These are phyloP conservation scores for Thomomys bottae DNA, from an alignment of 2,113 vertebrate species.

Conservation along the genomic window DNA sequence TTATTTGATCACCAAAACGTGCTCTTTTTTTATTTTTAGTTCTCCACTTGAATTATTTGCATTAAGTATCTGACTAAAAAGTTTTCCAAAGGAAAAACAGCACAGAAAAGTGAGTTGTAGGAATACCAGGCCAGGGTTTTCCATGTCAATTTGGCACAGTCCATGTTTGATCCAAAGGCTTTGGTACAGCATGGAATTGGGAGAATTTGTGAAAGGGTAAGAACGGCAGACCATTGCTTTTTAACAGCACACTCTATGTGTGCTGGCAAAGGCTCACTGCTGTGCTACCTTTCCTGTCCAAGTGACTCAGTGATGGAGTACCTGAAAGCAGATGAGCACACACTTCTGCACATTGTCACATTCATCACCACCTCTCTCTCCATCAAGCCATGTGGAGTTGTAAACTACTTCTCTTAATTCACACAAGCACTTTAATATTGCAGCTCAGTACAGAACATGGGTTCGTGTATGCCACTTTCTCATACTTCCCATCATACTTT, in stretches of 20 bases:
- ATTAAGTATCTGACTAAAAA: not conserved
- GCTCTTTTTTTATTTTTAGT: not conserved
- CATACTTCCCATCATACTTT: not conserved
- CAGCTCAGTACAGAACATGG: not conserved
- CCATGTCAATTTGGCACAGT: not conserved
- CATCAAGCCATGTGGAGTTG: too few relatives aligned
- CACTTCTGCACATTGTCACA: rapidly evolving
- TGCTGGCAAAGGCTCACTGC: not conserved
- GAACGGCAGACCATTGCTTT: too few relatives aligned
- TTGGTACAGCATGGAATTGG: not conserved
- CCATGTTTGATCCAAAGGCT: not conserved
- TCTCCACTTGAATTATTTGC: not conserved
- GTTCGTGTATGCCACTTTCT: not conserved
- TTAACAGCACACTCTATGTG: not conserved
- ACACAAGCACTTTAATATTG: not conserved
- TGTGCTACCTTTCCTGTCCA: not conserved
- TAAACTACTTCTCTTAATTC: not conserved
- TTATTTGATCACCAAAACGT: conserved; percentile 57
- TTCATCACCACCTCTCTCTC: rapidly evolving
- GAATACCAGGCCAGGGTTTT: not conserved
- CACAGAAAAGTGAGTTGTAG: not conserved
- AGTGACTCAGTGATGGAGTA: not conserved
- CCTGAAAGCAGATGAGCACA: rapidly evolving
- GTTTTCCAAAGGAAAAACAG: not conserved
- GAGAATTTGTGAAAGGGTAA: not conserved